Evolutionary conservation across 2,888 invertebrate species (phyloP), one percentile per base, ranked within the genome.

Genomic region (Drosophila melanocephala): DNA sequence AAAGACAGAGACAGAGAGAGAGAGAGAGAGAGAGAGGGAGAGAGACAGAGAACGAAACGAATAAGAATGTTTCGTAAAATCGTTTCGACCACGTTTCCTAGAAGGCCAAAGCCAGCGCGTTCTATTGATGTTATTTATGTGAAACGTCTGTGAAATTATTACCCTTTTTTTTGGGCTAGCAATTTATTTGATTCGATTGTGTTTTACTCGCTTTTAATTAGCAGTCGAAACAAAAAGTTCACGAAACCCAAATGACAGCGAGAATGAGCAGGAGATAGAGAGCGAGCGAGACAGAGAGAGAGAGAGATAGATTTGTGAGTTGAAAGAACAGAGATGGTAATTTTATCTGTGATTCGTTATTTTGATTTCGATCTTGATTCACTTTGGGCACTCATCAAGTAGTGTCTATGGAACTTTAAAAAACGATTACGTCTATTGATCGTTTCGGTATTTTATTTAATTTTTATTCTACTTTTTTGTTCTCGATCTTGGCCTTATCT

Each of bases 61-160:
- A 60, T 6, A 79, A 77, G 81, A 81, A 79, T 79, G 77, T 77
- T 77, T 77, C 30, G 67, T 47, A 72, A 81, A 77, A 84, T 81
- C 84, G 79, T 86, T 85, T 79, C 83, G 69, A 74, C 84, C 88
- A 83, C 81, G 79, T 80, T 86, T 86, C 86, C 85, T 75, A 86
- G 86, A 85, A 84, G 84, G 47, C 59, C 44, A 61, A 59, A 19
- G 26, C 51, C 50, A 50, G 52, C 77, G 77, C 80, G 75, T 71
- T 87, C 90, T 84, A 87, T 87, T 90, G 88, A 87, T 88, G 87
- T 90, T 90, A 89, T 88, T 88, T 90, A 88, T 88, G 87, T 88
- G 83, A 84, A 84, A 83, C 87, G 88, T 89, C 88, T 84, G 81
- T 90, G 79, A 83, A 89, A 90, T 89, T 84, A 87, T 90, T 90